Evolutionary conservation across 2,113 vertebrate genomes (phyloP).

Genomic region (Oreocharis arfaki): DNA sequence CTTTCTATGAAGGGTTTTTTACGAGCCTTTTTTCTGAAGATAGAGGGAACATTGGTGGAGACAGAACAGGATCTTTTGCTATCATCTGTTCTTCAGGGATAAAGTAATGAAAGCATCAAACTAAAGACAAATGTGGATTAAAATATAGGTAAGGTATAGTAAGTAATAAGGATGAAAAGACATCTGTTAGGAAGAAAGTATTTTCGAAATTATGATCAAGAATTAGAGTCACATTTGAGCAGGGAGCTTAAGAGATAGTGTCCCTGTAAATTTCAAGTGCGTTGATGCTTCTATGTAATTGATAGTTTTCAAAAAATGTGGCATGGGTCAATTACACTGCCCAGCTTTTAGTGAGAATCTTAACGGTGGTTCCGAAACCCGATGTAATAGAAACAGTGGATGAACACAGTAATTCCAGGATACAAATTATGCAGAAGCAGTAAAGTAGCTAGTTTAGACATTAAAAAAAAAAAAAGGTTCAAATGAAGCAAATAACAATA

Average conservation of each 20-base stretch:
- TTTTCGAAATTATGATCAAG: background rate
- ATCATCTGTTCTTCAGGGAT: background rate
- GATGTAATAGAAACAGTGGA: background rate
- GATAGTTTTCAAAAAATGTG: background rate
- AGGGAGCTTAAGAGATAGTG: background rate
- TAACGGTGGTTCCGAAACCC: rapidly evolving
- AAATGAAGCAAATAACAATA: background rate
- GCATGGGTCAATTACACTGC: background rate
- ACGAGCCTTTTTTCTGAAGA: background rate
- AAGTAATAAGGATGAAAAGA: background rate
- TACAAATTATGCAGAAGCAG: background rate
- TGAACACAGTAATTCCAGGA: background rate
- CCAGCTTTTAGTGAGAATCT: background rate
- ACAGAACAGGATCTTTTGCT: background rate
- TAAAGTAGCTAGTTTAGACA: background rate
- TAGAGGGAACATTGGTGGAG: background rate
- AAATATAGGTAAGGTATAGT: background rate
- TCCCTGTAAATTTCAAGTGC: background rate
- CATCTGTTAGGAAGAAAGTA: background rate
- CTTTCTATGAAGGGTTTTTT: background rate
- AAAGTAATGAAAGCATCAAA: background rate
- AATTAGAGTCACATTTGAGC: background rate
- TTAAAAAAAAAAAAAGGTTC: background rate
- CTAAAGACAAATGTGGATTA: background rate
- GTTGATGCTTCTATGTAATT: background rate